A percentile compares a stretch with the other conserved stretches of the same genome.
Conservation (phyloP, 2,113 vertebrate species). For the Dicerorhinus sumatrensis region DNA sequence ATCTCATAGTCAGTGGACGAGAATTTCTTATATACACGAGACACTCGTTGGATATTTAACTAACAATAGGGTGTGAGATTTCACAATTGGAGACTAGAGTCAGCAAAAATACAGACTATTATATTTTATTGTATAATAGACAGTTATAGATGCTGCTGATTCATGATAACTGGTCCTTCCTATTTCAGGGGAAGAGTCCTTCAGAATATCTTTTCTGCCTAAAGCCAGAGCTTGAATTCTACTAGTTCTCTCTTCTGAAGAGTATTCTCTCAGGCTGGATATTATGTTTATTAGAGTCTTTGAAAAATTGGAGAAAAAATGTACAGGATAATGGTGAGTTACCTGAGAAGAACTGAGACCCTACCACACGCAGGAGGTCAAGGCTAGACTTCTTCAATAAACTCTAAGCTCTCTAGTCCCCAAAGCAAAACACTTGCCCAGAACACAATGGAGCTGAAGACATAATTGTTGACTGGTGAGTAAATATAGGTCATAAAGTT, state of each 20-base stretch:
- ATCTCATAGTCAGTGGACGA: neutral
- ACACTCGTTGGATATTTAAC: neutral
- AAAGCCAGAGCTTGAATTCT: neutral
- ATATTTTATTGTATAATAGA: neutral
- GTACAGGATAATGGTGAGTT: neutral
- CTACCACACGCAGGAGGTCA: neutral
- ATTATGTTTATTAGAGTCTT: neutral
- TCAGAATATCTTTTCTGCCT: neutral
- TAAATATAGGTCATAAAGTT: slow-evolving; percentile 66
- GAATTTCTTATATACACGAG: neutral
- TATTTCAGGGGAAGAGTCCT: neutral
- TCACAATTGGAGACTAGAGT: neutral
- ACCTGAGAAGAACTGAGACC: neutral
- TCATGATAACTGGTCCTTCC: neutral
- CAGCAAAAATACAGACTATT: neutral
- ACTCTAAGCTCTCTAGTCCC: fast-evolving
- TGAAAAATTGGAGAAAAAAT: neutral
- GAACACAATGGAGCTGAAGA: neutral
- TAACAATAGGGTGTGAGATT: neutral
- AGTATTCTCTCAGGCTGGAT: neutral
- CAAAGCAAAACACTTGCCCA: neutral
- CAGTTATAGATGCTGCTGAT: neutral
- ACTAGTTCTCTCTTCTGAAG: neutral
- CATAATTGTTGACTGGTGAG: slow-evolving; percentile 41
- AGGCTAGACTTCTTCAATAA: neutral